phyloP scores from a whole-genome alignment of 2,113 vertebrate species.

The Macaca fascicularis region DNA sequence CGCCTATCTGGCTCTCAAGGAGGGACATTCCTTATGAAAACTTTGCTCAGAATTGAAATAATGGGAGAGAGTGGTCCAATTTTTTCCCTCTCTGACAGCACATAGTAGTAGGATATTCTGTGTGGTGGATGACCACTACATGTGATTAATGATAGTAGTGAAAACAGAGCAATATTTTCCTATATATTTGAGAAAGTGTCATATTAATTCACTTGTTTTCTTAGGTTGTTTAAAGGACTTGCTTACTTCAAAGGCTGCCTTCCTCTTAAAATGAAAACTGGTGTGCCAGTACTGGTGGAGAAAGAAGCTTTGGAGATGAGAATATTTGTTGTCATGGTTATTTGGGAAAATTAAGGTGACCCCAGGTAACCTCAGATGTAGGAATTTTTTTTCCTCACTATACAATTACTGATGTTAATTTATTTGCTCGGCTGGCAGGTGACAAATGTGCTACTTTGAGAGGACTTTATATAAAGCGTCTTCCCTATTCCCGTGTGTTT shows the following conservation, averaged over 20 bases:
- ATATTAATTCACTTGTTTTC: not conserved
- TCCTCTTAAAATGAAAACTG: not conserved
- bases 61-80: not conserved
- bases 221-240: not conserved
- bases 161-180: slow-evolving; percentile 30
- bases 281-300: not conserved
- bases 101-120: not conserved
- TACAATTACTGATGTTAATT: not conserved
- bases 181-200: not conserved
- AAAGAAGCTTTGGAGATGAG: not conserved
- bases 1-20: not conserved
- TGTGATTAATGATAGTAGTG: not conserved
- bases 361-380: not conserved
- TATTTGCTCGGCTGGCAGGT: not conserved
- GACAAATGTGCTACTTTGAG: not conserved
- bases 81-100: not conserved
- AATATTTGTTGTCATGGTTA: not conserved
- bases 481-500: not conserved
- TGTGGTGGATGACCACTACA: not conserved
- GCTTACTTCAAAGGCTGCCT: not conserved
- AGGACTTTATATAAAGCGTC: not conserved
- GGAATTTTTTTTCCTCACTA: not conserved
- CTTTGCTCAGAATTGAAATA: slow-evolving; percentile 16
- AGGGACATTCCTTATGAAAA: not conserved
- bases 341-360: not conserved